A percentile compares a stretch with the other conserved stretches of the same genome.
These are phyloP conservation scores for Melanerpes formicivorus DNA, from an alignment of 2,113 vertebrate genomes.

Conservation along the genomic window DNA sequence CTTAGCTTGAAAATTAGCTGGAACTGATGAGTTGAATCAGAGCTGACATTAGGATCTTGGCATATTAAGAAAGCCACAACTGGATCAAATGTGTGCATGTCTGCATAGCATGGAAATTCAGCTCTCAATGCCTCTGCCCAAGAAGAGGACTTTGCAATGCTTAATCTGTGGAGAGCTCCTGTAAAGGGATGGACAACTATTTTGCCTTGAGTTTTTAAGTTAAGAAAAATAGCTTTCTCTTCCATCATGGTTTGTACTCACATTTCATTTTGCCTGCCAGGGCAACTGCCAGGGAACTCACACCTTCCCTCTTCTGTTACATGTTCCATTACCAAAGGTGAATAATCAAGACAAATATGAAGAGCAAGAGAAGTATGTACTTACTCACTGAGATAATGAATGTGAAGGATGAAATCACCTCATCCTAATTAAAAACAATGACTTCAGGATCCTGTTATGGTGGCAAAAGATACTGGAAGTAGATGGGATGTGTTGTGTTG, in stretches of 20 bases:
- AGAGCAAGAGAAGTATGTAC: slow-evolving; percentile 21
- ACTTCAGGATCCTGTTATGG: background rate
- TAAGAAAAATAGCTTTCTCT: background rate
- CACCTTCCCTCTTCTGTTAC: slow-evolving; percentile 10
- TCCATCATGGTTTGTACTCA: background rate
- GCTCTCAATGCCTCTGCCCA: background rate
- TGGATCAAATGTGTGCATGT: background rate
- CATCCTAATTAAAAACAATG: slow-evolving; percentile 45
- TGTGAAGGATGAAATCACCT: slow-evolving; percentile 25
- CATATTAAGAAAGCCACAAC: slow-evolving; percentile 27
- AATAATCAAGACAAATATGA: slow-evolving; percentile 51
- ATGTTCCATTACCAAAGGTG: slow-evolving; percentile 59
- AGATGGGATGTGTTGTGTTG: background rate
- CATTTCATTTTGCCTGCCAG: background rate
- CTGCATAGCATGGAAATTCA: background rate
- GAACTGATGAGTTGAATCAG: slow-evolving; percentile 22
- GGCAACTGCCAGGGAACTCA: slow-evolving; percentile 29
- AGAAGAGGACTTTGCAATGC: background rate
- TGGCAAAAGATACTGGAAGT: background rate
- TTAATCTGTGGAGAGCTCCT: background rate
- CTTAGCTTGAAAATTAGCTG: slow-evolving; percentile 54
- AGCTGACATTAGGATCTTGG: slow-evolving; percentile 28
- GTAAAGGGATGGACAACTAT: background rate
- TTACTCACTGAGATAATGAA: slow-evolving; percentile 44
- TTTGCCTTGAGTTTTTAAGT: background rate